Conservation (phyloP, 2,797 vertebrate species). For the Potorous gilbertii region DNA sequence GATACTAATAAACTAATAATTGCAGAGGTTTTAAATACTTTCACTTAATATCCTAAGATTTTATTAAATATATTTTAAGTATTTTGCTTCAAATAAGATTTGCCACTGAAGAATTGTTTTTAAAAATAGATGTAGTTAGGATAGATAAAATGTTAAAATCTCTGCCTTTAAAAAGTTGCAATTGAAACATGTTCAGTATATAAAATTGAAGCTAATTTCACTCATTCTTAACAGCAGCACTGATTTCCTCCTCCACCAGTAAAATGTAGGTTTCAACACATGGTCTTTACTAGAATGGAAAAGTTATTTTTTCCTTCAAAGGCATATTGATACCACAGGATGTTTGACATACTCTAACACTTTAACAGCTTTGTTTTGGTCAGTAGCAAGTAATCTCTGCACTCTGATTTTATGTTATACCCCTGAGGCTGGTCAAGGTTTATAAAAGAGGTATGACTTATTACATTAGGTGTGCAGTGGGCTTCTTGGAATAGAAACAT, state of each 20-base stretch:
- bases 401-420: neutral
- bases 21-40: conserved; percentile 89
- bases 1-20: conserved; percentile 90
- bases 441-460: neutral
- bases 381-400: neutral
- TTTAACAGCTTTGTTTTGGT: neutral
- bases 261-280: neutral
- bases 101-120: conserved; percentile 9
- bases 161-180: conserved; percentile 49
- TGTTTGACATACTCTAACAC: neutral
- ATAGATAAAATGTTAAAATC: conserved; percentile 6
- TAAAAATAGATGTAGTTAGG: conserved; percentile 25
- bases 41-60: conserved; percentile 77
- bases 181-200: neutral
- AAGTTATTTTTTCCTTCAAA: neutral
- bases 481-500: neutral
- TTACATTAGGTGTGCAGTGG: neutral
- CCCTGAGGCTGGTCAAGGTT: neutral
- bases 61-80: conserved; percentile 40
- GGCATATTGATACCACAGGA: neutral
- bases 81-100: conserved; percentile 59
- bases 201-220: neutral
- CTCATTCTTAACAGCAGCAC: neutral
- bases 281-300: neutral
- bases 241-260: neutral